Evolutionary conservation across 2,888 invertebrate genomes (phyloP).

Genomic region (Dasypogon diadema): DNA sequence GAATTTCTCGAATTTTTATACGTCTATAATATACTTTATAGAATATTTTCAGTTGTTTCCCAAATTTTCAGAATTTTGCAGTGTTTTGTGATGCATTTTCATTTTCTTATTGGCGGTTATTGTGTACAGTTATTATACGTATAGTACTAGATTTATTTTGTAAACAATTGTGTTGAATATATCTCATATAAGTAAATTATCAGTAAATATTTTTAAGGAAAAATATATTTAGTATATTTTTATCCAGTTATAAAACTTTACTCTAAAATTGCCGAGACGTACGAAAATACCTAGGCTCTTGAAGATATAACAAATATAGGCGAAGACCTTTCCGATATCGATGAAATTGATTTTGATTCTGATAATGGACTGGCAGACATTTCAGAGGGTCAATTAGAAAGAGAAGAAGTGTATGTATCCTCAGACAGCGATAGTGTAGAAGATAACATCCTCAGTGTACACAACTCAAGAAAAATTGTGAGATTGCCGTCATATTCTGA

Average conservation of each 20-base stretch:
- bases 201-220: slow-evolving; percentile 1
- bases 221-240: slow-evolving; percentile 14
- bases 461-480: slow-evolving; percentile 9
- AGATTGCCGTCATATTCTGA: slow-evolving; percentile 28
- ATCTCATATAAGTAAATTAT: slow-evolving; percentile 26
- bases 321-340: slow-evolving; percentile 19
- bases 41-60: slow-evolving; percentile 19
- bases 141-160: slow-evolving; percentile 7
- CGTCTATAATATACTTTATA: background rate
- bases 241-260: slow-evolving; percentile 15
- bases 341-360: slow-evolving; percentile 35
- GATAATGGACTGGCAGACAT: slow-evolving; percentile 2
- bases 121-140: slow-evolving; percentile 15
- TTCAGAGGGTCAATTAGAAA: slow-evolving; percentile 4
- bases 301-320: slow-evolving; percentile 32
- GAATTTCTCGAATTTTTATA: background rate
- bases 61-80: slow-evolving; percentile 14
- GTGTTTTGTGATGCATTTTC: slow-evolving; percentile 29
- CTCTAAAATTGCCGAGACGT: slow-evolving; percentile 29
- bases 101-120: background rate
- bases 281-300: slow-evolving; percentile 11
- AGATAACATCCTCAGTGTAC: slow-evolving; percentile 14
- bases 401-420: slow-evolving; percentile 4
- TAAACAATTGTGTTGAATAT: slow-evolving; percentile 24
- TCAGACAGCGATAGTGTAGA: slow-evolving; percentile 13